phyloP scores from a whole-genome alignment of 2,797 vertebrate genomes.

The Rhinogobio ventralis region DNA sequence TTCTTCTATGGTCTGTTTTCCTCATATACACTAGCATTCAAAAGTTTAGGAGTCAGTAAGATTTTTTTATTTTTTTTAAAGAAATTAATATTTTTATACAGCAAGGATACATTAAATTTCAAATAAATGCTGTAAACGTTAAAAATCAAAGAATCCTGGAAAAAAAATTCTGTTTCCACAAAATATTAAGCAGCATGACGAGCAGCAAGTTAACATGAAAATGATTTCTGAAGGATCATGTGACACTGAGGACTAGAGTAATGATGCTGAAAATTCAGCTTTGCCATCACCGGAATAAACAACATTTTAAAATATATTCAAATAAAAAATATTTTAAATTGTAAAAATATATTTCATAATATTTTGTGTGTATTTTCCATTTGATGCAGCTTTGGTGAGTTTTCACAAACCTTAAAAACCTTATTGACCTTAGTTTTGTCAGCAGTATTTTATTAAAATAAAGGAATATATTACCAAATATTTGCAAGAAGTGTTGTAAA shows the following conservation, averaged over 20 bases:
- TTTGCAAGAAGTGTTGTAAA: no score
- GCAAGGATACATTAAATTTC: background rate
- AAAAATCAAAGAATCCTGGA: background rate
- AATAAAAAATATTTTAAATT: no score
- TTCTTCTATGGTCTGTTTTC: background rate
- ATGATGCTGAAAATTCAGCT: background rate
- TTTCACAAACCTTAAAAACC: no score
- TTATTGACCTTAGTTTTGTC: no score
- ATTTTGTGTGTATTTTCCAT: background rate
- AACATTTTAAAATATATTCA: background rate
- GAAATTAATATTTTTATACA: background rate
- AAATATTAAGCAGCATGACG: background rate
- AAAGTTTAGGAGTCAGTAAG: background rate
- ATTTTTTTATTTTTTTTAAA: background rate
- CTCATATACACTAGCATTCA: background rate
- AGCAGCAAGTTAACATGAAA: background rate
- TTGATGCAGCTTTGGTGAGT: background rate
- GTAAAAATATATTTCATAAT: no score
- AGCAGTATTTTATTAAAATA: no score
- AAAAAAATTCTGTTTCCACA: no score
- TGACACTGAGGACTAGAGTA: background rate
- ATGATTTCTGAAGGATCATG: background rate
- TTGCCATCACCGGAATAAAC: background rate
- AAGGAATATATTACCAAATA: no score
- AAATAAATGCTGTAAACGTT: background rate